phyloP scores from a whole-genome alignment of 2,113 vertebrate genomes.

The Glareola pratincola region DNA sequence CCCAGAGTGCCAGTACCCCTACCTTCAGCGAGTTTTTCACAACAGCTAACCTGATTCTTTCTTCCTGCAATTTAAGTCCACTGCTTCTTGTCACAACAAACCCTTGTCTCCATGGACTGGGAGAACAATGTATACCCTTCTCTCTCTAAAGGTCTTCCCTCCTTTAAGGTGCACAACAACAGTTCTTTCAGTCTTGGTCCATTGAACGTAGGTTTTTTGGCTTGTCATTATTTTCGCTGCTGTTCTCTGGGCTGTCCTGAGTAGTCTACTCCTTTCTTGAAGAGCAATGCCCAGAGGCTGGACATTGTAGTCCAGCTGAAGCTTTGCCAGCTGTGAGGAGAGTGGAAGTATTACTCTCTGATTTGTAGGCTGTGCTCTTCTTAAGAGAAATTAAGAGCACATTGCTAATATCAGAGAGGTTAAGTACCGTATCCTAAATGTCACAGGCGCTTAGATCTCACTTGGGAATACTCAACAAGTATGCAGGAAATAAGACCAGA shows the following conservation, averaged over 20 bases:
- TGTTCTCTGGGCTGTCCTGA: not conserved
- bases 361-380: not conserved
- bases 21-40: not conserved
- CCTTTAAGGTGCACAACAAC: not conserved
- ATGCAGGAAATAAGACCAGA: not conserved
- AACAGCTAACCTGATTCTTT: not conserved
- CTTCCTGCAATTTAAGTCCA: not conserved
- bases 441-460: not conserved
- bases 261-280: not conserved
- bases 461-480: not conserved
- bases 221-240: not conserved
- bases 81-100: not conserved
- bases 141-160: not conserved
- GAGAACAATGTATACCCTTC: not conserved
- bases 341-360: not conserved
- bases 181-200: not conserved
- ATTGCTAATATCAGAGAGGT: not conserved
- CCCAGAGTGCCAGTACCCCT: not conserved
- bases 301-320: not conserved
- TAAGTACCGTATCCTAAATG: not conserved
- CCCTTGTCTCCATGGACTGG: not conserved
- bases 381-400: not conserved
- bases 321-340: not conserved
- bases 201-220: rapidly evolving
- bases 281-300: not conserved